A percentile compares a stretch with the other conserved stretches of the same genome.
phyloP scores from a whole-genome alignment of 2,888 invertebrate species.

The Leptarthrus brevirostris region DNA sequence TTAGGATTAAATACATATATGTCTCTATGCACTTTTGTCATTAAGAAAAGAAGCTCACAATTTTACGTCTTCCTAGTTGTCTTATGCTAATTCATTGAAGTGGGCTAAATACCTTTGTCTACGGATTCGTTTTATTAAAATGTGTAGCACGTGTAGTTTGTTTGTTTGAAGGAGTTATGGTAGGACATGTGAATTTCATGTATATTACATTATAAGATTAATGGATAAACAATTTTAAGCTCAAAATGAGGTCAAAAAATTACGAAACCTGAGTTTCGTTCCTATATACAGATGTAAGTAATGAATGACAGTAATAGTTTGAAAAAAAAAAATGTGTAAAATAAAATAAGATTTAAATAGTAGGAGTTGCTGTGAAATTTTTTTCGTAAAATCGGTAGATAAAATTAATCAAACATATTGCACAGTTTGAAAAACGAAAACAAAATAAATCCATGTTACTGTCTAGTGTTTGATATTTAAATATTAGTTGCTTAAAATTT shows the following conservation, averaged over 20 bases:
- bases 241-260: background rate
- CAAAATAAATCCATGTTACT: conserved; percentile 7
- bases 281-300: conserved; percentile 28
- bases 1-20: conserved; percentile 11
- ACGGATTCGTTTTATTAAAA: conserved; percentile 26
- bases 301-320: background rate
- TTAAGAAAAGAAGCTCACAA: conserved; percentile 47
- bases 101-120: conserved; percentile 17
- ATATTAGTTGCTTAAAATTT: conserved; percentile 28
- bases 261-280: conserved; percentile 29
- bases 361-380: conserved; percentile 30
- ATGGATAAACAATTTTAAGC: conserved; percentile 11
- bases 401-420: background rate
- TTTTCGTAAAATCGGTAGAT: background rate
- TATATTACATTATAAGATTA: conserved; percentile 2
- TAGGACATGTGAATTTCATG: background rate
- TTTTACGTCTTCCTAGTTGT: conserved; percentile 51
- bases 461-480: conserved; percentile 19
- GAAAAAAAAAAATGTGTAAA: conserved; percentile 15
- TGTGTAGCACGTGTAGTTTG: conserved; percentile 36
- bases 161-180: conserved; percentile 12
- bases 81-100: conserved; percentile 43
- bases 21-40: conserved; percentile 34
- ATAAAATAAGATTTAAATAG: background rate
- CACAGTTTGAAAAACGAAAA: conserved; percentile 16